Base-by-base conservation (phyloP, 2,888 invertebrate genomes). In the Fragum whitleyi region DNA sequence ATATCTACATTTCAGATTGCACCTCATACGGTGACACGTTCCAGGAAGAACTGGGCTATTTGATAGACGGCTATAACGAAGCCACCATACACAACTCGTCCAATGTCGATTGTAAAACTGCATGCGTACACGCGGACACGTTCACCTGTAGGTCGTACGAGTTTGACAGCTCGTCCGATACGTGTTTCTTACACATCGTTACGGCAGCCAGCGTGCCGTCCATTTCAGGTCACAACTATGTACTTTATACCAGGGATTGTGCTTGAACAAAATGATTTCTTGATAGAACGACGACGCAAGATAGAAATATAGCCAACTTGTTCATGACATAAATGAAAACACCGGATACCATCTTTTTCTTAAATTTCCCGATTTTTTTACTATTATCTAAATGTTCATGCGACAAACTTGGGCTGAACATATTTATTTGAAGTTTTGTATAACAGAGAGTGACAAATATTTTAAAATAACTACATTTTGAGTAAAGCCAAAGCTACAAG, bases 111-210 rank as follows among this genome's bases (percentile, higher is more conserved):
- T 65, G 65, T 42, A 14, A 19, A 11, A 23, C 65, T 14, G n/a
- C 21, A n/a, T 65, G 65, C 21, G 42, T 65, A 9, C 62, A 32
- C 9, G 39, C 9, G n/a, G 14, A 39, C 16, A 23, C 16, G 23
- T 61, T 61, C 32, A 32, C 19, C n/a, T 65, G 65, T 21, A 65
- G 42, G 42, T 36, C 65, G 23, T 65, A 65, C 26, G 65, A 65
- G 42, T 65, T 65, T n/a, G 39, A 42, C 5, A 23, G 36, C 26
- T 39, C 39, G 23, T 14, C 39, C 2, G 21, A 65, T 23, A 42
- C 65, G 23, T 65, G 65, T 23, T 65, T 23, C 21, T 21, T 65
- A 23, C 65, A 65, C 9, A 65, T 21, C 23, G 65, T 42, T 23
- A 65, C 65, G 21, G 29, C 61, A 9, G n/a, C 32, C 6, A 19